Evolutionary conservation across 2,888 invertebrate species (phyloP).

Genomic region (Parelbella ahira): DNA sequence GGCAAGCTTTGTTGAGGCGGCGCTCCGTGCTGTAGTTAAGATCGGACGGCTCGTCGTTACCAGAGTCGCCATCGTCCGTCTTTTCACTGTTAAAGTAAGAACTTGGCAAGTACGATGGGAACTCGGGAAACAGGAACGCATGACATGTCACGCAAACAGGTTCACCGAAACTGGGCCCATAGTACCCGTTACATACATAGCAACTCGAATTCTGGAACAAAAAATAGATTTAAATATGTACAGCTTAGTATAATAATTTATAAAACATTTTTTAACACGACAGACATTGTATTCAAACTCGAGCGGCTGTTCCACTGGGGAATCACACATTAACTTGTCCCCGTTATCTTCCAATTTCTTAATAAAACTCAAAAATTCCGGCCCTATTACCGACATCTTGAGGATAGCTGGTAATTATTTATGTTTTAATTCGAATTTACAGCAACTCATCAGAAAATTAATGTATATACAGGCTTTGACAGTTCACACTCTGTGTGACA

Average conservation of each 20-base stretch:
- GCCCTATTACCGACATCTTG: constrained; percentile 60
- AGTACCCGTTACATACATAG: constrained; percentile 94
- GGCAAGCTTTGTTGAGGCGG: constrained; percentile 56
- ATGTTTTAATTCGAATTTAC: too few relatives aligned
- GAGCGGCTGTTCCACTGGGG: constrained; percentile 51
- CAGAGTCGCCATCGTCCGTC: constrained; percentile 95
- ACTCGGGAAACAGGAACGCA: constrained; percentile 93
- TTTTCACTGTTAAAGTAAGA: constrained; percentile 77
- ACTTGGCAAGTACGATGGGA: constrained; percentile 76
- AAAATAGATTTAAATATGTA: neutral
- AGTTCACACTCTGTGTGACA: too few relatives aligned
- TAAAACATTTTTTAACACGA: too few relatives aligned
- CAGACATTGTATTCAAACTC: constrained; percentile 69
- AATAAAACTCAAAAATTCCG: constrained; percentile 61
- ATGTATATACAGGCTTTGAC: too few relatives aligned
- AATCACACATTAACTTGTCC: constrained; percentile 54
- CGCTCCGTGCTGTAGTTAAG: constrained; percentile 79
- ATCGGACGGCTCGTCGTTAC: constrained; percentile 95
- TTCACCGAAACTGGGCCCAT: constrained; percentile 94
- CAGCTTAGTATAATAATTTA: too few relatives aligned
- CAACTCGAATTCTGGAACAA: constrained; percentile 84
- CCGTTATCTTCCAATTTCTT: constrained; percentile 68
- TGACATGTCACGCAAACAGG: constrained; percentile 96
- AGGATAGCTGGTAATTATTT: neutral
- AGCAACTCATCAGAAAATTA: too few relatives aligned